These are phyloP conservation scores for Keiferia lycopersicella DNA, from an alignment of 2,888 invertebrate genomes.

Conservation along the genomic window DNA sequence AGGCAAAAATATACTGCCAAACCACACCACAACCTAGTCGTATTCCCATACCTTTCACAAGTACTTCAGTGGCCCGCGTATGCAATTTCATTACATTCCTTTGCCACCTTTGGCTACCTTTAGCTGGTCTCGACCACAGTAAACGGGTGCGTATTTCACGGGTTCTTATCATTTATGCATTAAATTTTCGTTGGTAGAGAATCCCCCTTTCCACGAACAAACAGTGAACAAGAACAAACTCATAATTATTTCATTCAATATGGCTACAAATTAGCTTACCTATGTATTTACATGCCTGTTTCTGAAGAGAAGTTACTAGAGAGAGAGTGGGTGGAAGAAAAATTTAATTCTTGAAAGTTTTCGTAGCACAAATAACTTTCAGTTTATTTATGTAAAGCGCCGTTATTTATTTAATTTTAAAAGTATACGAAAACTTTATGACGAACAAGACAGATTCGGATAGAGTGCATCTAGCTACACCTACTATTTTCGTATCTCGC, in stretches of 20 bases:
- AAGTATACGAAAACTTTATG: too few relatives aligned
- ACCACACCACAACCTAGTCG: neutral
- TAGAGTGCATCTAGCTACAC: neutral
- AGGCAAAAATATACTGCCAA: neutral
- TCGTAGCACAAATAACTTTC: neutral
- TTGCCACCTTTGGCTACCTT: slow-evolving; percentile 2
- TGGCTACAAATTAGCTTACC: slow-evolving; percentile 26
- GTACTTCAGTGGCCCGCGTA: neutral
- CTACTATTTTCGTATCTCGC: neutral
- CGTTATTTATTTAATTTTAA: too few relatives aligned
- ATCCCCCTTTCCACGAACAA: slow-evolving; percentile 27
- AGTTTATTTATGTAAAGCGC: neutral
- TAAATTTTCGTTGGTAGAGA: slow-evolving; percentile 28
- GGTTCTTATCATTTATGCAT: slow-evolving; percentile 36
- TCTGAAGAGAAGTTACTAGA: neutral
- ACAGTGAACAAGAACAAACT: slow-evolving; percentile 17
- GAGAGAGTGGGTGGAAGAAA: neutral
- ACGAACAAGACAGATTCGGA: neutral
- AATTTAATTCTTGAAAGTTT: neutral
- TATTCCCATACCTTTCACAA: neutral
- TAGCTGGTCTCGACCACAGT: neutral
- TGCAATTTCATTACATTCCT: slow-evolving; percentile 3
- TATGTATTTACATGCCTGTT: neutral
- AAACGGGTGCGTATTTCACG: neutral
- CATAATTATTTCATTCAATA: slow-evolving; percentile 33